Conservation (phyloP, 2,113 vertebrate species). For the Cathartes aura region DNA sequence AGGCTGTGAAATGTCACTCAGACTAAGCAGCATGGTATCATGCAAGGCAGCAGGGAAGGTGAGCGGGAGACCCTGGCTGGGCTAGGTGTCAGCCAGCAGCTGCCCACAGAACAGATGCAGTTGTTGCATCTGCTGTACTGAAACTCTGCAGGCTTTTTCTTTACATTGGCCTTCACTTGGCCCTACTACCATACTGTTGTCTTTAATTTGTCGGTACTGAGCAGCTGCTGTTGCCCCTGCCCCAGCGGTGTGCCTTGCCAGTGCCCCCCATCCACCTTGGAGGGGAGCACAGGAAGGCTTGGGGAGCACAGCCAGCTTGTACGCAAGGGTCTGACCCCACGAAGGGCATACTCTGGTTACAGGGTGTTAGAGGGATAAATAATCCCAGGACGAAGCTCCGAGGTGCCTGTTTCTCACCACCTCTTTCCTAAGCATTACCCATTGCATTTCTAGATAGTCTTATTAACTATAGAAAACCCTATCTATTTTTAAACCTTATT, state of each 20-base stretch:
- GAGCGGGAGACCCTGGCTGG: accelerated
- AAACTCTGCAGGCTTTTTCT: background rate
- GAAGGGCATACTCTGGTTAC: accelerated
- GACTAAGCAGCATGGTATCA: accelerated
- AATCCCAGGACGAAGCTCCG: background rate
- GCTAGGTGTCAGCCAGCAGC: background rate
- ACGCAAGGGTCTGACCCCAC: accelerated
- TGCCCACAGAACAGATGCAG: background rate
- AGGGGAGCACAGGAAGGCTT: background rate
- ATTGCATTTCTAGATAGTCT: background rate
- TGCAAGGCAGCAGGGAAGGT: accelerated
- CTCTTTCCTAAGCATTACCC: background rate
- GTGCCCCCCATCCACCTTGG: accelerated
- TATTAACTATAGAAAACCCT: background rate
- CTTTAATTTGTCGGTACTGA: background rate
- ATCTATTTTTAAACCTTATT: background rate
- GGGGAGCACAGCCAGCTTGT: background rate
- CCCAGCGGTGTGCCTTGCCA: accelerated
- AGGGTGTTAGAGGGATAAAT: background rate
- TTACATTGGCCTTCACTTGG: accelerated
- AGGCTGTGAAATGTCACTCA: accelerated
- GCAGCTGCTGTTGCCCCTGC: background rate
- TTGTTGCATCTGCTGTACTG: background rate
- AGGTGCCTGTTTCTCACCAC: background rate
- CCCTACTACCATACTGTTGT: accelerated